phyloP scores from a whole-genome alignment of 2,797 vertebrate genomes.

The Odontamblyopus rebecca region DNA sequence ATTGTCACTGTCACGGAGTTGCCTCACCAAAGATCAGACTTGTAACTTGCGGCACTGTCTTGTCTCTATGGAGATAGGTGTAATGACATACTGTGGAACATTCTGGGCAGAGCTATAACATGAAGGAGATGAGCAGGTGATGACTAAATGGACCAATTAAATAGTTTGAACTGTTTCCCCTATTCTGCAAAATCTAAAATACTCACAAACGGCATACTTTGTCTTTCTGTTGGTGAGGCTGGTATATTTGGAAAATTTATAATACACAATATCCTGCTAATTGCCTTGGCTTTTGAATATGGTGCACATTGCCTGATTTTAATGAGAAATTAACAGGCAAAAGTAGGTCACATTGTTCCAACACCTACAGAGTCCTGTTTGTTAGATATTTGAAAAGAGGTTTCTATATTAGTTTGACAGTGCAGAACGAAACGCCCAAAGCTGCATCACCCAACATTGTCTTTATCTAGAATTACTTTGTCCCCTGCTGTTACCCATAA shows the following conservation, averaged over 20 bases:
- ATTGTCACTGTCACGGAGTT: neutral
- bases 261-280: neutral
- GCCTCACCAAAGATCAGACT: neutral
- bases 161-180: neutral
- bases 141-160: neutral
- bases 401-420: slow-evolving; percentile 5
- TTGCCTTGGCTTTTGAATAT: slow-evolving; percentile 2
- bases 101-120: neutral
- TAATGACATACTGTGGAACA: neutral
- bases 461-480: neutral
- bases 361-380: slow-evolving; percentile 8
- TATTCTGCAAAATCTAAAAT: neutral
- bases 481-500: neutral
- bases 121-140: neutral
- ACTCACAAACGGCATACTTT: neutral
- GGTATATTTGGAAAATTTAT: neutral
- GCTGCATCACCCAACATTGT: neutral
- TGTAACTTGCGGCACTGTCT: too few species aligned
- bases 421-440: neutral
- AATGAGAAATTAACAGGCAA: slow-evolving; percentile 1
- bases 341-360: slow-evolving; percentile 13
- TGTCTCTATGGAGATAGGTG: neutral
- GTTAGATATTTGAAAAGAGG: neutral
- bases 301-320: neutral
- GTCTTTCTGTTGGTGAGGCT: neutral